phyloP scores from a whole-genome alignment of 2,113 vertebrate species.

The Sphaerodactylus townsendi region DNA sequence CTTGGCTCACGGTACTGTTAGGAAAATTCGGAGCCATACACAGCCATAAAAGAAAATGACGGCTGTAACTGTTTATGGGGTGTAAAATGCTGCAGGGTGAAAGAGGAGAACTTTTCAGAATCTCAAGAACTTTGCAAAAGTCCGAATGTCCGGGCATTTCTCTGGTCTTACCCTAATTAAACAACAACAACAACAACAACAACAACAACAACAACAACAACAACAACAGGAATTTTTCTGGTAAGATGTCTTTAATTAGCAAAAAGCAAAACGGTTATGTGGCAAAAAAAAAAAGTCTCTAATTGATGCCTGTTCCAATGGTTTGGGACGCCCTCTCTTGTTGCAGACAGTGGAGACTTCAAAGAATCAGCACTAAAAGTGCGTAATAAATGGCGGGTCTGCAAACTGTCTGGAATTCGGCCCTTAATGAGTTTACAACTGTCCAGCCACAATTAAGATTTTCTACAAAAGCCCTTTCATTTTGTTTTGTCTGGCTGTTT shows the following conservation, averaged over 20 bases:
- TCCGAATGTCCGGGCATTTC: slow-evolving; percentile 7
- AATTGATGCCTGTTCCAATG: slow-evolving; percentile 66
- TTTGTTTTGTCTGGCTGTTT: slow-evolving; percentile 87
- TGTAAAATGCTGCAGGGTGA: slow-evolving; percentile 85
- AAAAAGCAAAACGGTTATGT: slow-evolving; percentile 46
- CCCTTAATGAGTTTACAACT: slow-evolving; percentile 97
- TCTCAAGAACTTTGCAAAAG: slow-evolving; percentile 60
- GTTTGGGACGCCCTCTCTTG: slow-evolving; percentile 83
- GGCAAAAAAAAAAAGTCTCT: slow-evolving; percentile 19
- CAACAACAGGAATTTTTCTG: background rate
- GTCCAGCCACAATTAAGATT: slow-evolving; percentile 88
- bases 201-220: background rate
- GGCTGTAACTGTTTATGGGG: slow-evolving; percentile 90
- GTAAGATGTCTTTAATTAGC: slow-evolving; percentile 50
- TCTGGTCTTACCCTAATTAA: background rate
- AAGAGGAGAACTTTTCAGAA: slow-evolving; percentile 66
- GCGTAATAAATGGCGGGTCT: slow-evolving; percentile 94
- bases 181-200: background rate
- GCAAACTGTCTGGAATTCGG: slow-evolving; percentile 98
- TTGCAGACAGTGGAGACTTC: slow-evolving; percentile 85
- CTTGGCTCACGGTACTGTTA: slow-evolving; percentile 72
- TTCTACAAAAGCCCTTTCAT: slow-evolving; percentile 86
- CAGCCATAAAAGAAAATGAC: slow-evolving; percentile 87
- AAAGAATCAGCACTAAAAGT: slow-evolving; percentile 87
- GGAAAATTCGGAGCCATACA: slow-evolving; percentile 75